Percentiles rank a stretch among this genome's conserved stretches.
These are phyloP conservation scores for Chelonus insularis DNA, from an alignment of 1,140 invertebrate genomes.

Conservation along the genomic window DNA sequence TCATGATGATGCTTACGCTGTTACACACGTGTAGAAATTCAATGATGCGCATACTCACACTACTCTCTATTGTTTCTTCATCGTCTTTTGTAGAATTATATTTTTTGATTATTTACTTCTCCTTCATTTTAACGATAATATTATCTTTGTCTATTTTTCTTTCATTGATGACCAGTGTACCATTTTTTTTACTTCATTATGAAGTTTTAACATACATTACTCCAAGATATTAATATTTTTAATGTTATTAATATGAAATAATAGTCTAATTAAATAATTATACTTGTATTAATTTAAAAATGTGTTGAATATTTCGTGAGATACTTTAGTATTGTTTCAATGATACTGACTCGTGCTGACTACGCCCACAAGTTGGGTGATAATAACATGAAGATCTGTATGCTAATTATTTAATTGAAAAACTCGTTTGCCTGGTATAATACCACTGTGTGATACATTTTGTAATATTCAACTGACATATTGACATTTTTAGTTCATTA, in stretches of 20 bases:
- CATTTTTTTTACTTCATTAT: too few species aligned
- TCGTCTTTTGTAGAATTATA: not conserved
- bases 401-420: constrained; percentile 13
- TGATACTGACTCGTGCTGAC: constrained; percentile 15
- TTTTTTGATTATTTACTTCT: not conserved
- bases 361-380: constrained; percentile 21
- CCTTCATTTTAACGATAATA: not conserved
- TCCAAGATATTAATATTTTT: too few species aligned
- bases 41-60: too few species aligned
- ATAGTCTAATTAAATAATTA: not conserved
- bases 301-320: not conserved
- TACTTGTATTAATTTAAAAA: not conserved
- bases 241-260: too few species aligned
- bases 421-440: not conserved
- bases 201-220: too few species aligned
- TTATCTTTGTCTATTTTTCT: too few species aligned
- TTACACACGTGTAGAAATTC: too few species aligned
- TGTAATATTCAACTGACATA: not conserved
- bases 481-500: not conserved
- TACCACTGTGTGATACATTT: not conserved
- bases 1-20: not conserved
- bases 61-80: too few species aligned
- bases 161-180: too few species aligned
- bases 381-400: constrained; percentile 4
- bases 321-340: constrained; percentile 1